A percentile compares a stretch with the other conserved stretches of the same genome.
phyloP scores from a whole-genome alignment of 2,113 vertebrate species.

The Rhinoderma darwinii region DNA sequence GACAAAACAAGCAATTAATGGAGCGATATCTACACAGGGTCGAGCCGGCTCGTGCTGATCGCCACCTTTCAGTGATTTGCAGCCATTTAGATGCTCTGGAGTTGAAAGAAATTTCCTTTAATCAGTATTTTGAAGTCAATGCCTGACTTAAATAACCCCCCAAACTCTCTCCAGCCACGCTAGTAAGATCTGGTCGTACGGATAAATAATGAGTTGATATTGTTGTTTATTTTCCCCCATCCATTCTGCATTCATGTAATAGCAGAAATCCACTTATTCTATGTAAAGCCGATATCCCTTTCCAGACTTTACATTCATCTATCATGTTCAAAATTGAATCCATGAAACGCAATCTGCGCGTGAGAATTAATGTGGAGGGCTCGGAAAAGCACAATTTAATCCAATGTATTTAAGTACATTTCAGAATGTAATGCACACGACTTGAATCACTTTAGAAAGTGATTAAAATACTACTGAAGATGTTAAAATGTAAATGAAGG shows the following conservation, averaged over 20 bases:
- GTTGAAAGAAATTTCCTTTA: slow-evolving; percentile 41
- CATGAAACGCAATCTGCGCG: neutral
- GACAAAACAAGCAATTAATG: slow-evolving; percentile 52
- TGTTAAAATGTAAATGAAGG: slow-evolving; percentile 28
- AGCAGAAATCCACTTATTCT: neutral
- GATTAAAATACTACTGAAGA: slow-evolving; percentile 21
- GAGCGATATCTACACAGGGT: slow-evolving; percentile 27
- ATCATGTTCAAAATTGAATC: slow-evolving; percentile 16
- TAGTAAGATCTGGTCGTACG: neutral
- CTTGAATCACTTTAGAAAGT: slow-evolving; percentile 31
- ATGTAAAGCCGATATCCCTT: neutral
- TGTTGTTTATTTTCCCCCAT: neutral
- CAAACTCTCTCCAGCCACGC: neutral
- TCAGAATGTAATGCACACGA: slow-evolving; percentile 1
- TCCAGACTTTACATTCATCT: slow-evolving; percentile 11
- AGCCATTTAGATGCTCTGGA: slow-evolving; percentile 44
- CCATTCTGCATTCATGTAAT: neutral
- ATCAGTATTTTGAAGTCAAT: slow-evolving; percentile 49
- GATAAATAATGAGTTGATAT: neutral
- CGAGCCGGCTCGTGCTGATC: slow-evolving; percentile 41
- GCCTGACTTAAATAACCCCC: slow-evolving; percentile 23
- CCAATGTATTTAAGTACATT: slow-evolving; percentile 7
- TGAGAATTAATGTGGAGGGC: slow-evolving; percentile 1
- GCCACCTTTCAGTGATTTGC: slow-evolving; percentile 50
- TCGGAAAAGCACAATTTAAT: slow-evolving; percentile 8